Conservation (phyloP, 2,888 invertebrate species). For the Pantelozetes paolii region DNA sequence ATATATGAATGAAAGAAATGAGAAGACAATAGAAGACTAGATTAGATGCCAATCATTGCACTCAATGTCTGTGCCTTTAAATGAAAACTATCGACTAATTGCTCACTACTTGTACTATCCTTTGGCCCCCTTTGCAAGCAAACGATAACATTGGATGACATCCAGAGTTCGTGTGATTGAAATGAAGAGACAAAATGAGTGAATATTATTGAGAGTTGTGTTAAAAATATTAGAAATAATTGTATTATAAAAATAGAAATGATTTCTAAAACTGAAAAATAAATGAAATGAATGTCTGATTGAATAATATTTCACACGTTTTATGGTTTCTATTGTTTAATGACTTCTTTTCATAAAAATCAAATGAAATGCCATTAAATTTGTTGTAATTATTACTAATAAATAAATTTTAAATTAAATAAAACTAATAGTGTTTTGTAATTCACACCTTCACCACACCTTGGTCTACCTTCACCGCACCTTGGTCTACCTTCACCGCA, state of each 20-base stretch:
- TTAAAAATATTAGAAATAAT: slow-evolving; percentile 4
- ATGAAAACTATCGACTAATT: slow-evolving; percentile 28
- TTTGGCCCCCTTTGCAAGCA: neutral
- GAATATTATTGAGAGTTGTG: neutral
- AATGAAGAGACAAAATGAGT: neutral
- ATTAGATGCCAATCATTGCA: slow-evolving; percentile 25
- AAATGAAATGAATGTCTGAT: neutral
- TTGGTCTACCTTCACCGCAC: too few relatives aligned
- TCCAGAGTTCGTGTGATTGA: slow-evolving; percentile 1
- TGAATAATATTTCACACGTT: neutral
- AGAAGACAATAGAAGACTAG: neutral
- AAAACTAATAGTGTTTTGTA: neutral
- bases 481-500: too few relatives aligned
- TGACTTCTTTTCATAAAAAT: neutral
- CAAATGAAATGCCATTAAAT: slow-evolving; percentile 22
- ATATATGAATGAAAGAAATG: neutral
- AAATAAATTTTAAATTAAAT: slow-evolving; percentile 22
- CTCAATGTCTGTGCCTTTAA: slow-evolving; percentile 30
- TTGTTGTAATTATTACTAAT: slow-evolving; percentile 33
- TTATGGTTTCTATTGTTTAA: neutral
- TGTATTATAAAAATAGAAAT: slow-evolving; percentile 21
- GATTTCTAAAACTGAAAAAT: neutral
- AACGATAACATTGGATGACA: neutral
- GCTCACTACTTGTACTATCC: slow-evolving; percentile 30
- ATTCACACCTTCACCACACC: too few relatives aligned